Percentiles rank a stretch among this genome's conserved stretches.
Conservation (phyloP, 2,888 invertebrate genomes). For the Galeruca laticollis region DNA sequence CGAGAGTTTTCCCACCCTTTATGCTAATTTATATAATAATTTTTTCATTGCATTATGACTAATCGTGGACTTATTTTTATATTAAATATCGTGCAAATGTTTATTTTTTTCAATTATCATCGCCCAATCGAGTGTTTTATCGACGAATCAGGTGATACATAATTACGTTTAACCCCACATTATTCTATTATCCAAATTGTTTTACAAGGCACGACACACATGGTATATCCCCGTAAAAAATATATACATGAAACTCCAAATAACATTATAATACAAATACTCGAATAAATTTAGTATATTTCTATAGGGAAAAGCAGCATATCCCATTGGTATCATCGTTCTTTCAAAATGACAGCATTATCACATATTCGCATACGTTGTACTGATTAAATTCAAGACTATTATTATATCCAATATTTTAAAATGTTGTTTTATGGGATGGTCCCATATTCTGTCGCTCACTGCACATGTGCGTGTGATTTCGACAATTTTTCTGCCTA, state of each 20-base stretch:
- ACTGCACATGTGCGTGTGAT: conserved; percentile 60
- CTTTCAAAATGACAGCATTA: conserved; percentile 66
- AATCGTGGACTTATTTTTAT: not conserved
- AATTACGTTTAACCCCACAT: conserved; percentile 27
- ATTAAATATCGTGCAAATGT: not conserved
- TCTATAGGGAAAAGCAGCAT: conserved; percentile 61
- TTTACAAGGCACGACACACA: conserved; percentile 35
- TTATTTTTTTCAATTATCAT: not conserved
- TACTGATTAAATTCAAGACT: conserved; percentile 66
- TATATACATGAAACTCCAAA: conserved; percentile 49
- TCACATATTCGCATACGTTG: conserved; percentile 63
- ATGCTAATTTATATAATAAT: too few relatives aligned
- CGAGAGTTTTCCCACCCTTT: too few relatives aligned
- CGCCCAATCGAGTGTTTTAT: not conserved
- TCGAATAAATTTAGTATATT: conserved; percentile 63
- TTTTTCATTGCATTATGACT: too few relatives aligned
- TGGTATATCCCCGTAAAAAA: conserved; percentile 39
- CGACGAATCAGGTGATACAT: conserved; percentile 17
- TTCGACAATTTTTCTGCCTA: conserved; percentile 33
- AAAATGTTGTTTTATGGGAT: conserved; percentile 58
- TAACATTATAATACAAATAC: conserved; percentile 60
- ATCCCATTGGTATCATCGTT: conserved; percentile 66
- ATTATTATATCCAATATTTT: conserved; percentile 62
- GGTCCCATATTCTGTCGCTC: conserved; percentile 45
- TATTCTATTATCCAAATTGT: conserved; percentile 42